Evolutionary conservation across 2,797 vertebrate genomes (phyloP).

Genomic region (Garrulus glandarius): DNA sequence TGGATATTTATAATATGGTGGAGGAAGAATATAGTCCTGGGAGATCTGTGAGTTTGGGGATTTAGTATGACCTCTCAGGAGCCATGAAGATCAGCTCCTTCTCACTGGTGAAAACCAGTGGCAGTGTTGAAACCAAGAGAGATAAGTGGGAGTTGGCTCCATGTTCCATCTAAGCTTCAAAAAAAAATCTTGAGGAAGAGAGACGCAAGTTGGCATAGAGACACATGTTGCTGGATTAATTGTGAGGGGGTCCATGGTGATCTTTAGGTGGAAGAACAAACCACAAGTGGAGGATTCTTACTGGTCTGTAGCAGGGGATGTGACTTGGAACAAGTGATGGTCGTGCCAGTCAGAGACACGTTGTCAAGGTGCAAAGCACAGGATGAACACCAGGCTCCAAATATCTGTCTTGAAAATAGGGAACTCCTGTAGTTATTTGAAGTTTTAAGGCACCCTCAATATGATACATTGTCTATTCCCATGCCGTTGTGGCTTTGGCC

Average conservation of each 20-base stretch:
- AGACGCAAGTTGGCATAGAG: not conserved
- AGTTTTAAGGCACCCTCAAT: not conserved
- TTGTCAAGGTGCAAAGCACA: not conserved
- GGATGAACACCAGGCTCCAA: not conserved
- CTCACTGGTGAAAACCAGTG: not conserved
- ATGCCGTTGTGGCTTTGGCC: not conserved
- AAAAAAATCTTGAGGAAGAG: not conserved
- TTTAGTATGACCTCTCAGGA: not conserved
- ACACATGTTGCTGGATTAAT: not conserved
- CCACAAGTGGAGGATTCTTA: not conserved
- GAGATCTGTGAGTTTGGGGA: not conserved
- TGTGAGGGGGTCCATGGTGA: not conserved
- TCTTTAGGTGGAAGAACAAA: not conserved
- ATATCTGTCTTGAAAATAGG: not conserved
- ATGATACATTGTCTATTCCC: rapidly evolving
- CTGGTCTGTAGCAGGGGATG: rapidly evolving
- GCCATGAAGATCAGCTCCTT: not conserved
- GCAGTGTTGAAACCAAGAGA: not conserved
- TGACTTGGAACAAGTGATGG: not conserved
- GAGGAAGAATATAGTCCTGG: not conserved
- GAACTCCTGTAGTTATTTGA: not conserved
- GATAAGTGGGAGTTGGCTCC: not conserved
- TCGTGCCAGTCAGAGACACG: rapidly evolving
- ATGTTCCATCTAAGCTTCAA: not conserved
- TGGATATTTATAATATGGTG: not conserved